phyloP scores from a whole-genome alignment of 2,113 vertebrate species.

The Shinisaurus crocodilurus region DNA sequence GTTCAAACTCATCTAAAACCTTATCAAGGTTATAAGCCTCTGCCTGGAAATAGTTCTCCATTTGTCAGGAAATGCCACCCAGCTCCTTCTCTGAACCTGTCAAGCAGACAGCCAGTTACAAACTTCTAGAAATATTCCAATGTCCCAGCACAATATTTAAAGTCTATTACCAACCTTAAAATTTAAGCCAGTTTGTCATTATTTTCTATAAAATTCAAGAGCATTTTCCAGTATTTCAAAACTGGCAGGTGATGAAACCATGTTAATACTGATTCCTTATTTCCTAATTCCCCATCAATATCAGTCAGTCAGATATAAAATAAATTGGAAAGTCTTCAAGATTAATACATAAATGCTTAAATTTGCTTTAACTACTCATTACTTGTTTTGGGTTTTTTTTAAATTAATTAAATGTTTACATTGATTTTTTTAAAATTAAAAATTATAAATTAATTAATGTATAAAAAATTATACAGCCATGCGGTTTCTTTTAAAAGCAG shows the following conservation, averaged over 20 bases:
- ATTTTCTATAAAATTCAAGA: slow-evolving; percentile 23
- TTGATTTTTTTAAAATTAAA: no score
- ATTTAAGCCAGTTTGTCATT: slow-evolving; percentile 13
- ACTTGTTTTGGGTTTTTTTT: no score
- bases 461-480: background rate
- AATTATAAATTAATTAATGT: background rate
- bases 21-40: slow-evolving; percentile 99
- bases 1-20: slow-evolving; percentile 99
- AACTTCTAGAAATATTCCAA: slow-evolving; percentile 38
- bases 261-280: background rate
- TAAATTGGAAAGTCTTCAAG: slow-evolving; percentile 10
- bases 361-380: background rate
- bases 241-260: slow-evolving; percentile 17
- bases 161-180: slow-evolving; percentile 26
- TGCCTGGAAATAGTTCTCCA: slow-evolving; percentile 99
- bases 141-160: slow-evolving; percentile 19
- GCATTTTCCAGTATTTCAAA: slow-evolving; percentile 37
- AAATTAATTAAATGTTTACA: no score
- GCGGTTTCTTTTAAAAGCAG: background rate
- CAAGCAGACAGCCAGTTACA: slow-evolving; percentile 59
- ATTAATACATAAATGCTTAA: background rate
- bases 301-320: background rate
- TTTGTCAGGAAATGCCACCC: slow-evolving; percentile 90
- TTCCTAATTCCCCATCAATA: slow-evolving; percentile 2
- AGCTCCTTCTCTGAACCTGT: slow-evolving; percentile 85